These are phyloP conservation scores for Rhynchotus rufescens DNA, from an alignment of 2,797 vertebrate genomes.

Conservation along the genomic window DNA sequence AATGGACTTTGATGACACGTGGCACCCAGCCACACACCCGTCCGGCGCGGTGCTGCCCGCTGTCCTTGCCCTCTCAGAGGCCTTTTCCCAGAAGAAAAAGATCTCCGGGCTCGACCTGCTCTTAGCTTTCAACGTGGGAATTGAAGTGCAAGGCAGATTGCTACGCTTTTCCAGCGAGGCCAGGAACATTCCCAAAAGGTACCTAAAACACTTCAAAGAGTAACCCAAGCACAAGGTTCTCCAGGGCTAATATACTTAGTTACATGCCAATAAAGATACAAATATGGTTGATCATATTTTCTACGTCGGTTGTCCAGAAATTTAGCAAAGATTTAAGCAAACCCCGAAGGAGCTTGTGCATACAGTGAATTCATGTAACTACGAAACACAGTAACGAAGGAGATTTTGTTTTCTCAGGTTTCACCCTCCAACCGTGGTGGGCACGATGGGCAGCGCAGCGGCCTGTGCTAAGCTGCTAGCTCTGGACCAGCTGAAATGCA, in stretches of 20 bases:
- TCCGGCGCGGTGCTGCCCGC: constrained; percentile 90
- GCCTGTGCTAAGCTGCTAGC: constrained; percentile 89
- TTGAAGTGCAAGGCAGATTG: constrained; percentile 92
- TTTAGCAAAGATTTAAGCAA: background rate
- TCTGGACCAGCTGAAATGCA: constrained; percentile 82
- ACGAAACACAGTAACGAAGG: background rate
- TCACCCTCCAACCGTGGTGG: constrained; percentile 92
- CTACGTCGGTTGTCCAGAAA: background rate
- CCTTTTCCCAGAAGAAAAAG: constrained; percentile 75
- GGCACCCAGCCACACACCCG: constrained; percentile 96
- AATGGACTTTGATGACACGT: constrained; percentile 97
- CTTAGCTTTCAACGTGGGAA: constrained; percentile 92
- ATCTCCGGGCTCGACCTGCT: constrained; percentile 90
- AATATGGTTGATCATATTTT: background rate
- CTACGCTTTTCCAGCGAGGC: constrained; percentile 91
- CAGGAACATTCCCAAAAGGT: constrained; percentile 92
- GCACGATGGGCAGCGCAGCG: constrained; percentile 92
- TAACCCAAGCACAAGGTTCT: background rate
- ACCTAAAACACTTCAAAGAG: background rate
- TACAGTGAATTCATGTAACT: background rate
- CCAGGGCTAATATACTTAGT: background rate
- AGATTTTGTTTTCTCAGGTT: constrained; percentile 82
- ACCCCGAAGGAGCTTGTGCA: background rate
- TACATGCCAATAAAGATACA: background rate
- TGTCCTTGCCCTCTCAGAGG: constrained; percentile 88